A percentile compares a stretch with the other conserved stretches of the same genome.
Conservation (phyloP, 2,113 vertebrate genomes). For the Tamias sibiricus region DNA sequence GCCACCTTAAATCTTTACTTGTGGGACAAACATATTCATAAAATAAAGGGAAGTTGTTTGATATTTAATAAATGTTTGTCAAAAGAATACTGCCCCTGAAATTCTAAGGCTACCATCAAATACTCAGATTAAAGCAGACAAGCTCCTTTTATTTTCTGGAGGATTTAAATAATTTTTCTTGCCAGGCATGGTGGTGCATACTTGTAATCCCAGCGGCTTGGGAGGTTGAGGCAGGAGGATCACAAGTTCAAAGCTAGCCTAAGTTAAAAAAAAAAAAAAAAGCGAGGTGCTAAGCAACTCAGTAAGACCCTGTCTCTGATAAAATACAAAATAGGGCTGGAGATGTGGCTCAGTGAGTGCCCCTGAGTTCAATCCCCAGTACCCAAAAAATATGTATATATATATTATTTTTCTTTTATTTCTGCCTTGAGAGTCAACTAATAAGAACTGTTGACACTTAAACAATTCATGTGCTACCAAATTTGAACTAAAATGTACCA, state of each 20-base stretch:
- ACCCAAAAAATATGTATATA: too few relatives aligned
- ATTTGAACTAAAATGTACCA: not conserved
- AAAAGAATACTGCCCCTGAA: not conserved
- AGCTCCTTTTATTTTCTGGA: constrained; percentile 36
- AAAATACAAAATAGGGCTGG: too few relatives aligned
- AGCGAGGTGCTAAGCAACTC: too few relatives aligned
- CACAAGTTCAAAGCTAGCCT: too few relatives aligned
- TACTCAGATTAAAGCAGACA: not conserved
- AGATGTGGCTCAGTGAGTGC: too few relatives aligned
- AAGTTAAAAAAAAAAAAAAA: too few relatives aligned
- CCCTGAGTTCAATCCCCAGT: too few relatives aligned
- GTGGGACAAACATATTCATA: not conserved
- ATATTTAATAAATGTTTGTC: not conserved
- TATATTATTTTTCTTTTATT: not conserved
- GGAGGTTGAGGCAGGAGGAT: too few relatives aligned
- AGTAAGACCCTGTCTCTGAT: too few relatives aligned
- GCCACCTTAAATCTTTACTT: not conserved
- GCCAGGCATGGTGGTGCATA: too few relatives aligned
- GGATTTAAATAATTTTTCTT: constrained; percentile 18
- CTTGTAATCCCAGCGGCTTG: too few relatives aligned
- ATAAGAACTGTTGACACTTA: not conserved
- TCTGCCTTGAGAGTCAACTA: not conserved
- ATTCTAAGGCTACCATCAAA: not conserved
- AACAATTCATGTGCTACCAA: not conserved
- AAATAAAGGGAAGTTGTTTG: constrained; percentile 33